Evolutionary conservation across 2,113 vertebrate genomes (phyloP).

Genomic region (Nanorana parkeri): DNA sequence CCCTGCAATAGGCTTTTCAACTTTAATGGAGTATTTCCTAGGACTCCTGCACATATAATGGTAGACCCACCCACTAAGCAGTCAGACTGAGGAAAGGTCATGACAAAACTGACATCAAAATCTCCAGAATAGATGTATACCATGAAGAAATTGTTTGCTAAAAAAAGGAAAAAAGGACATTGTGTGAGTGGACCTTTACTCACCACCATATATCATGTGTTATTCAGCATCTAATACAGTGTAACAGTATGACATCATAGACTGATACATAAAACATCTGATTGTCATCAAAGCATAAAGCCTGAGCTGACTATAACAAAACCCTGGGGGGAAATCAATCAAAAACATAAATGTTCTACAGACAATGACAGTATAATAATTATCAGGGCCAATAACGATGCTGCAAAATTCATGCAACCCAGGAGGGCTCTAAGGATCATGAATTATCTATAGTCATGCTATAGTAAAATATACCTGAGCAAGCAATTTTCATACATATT

Average conservation of each 20-base stretch:
- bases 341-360: not conserved
- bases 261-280: constrained; percentile 38
- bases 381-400: too few relatives aligned
- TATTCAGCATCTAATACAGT: constrained; percentile 20
- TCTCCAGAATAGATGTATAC: not conserved
- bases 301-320: not conserved
- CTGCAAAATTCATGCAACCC: too few relatives aligned
- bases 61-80: not conserved
- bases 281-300: constrained; percentile 37
- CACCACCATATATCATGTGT: not conserved
- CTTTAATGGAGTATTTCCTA: not conserved
- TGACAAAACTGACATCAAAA: not conserved
- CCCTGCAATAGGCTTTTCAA: not conserved
- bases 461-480: too few relatives aligned
- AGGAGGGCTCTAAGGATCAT: too few relatives aligned
- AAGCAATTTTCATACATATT: too few relatives aligned
- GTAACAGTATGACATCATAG: constrained; percentile 14
- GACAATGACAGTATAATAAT: not conserved
- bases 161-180: not conserved
- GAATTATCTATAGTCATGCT: too few relatives aligned
- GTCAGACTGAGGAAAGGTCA: not conserved
- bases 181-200: not conserved
- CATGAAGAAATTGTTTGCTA: not conserved
- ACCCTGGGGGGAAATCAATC: not conserved
- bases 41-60: not conserved